Base-by-base conservation (phyloP, 2,888 invertebrate genomes). In the Andrena bucephala region DNA sequence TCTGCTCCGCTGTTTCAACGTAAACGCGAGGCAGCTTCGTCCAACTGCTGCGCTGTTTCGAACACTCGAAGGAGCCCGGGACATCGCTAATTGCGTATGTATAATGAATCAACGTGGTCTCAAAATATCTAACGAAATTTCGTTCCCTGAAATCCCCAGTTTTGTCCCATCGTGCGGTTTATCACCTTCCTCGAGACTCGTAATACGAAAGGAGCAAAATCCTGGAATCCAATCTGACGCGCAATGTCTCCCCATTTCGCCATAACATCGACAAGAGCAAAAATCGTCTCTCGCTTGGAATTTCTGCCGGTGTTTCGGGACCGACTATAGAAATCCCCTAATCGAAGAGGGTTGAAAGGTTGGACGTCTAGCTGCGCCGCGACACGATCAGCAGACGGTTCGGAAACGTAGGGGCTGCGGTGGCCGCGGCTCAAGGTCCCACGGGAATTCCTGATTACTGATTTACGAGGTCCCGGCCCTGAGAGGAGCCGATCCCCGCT, bases 361-460 rank as follows among this genome's bases (percentile, higher is more conserved):
- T 54, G 73, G 42, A 66, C 73, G 77, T 72, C 72, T 68, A 67
- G 67, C 59, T 27, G 73, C 36, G 57, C 33, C 69, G 76, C 71
- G 82, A 85, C 85, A 20, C 75, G 70, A 62, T 72, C 66, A 65
- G 68, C 81, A 74, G 80, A 70, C 82, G 67, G 73, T 80, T 75
- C 73, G 54, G 65, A 69, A 78, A 73, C 52, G 75, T 33, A 60
- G 71, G 27, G 80, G 57, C 77, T 79, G 67, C 60, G 82, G 76
- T 76, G 76, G 62, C 69, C 77, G 65, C 60, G 62, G 57, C 67
- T 52, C 68, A 42, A 62, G 57, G 66, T 76, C 88, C 84, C 85
- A 63, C 72, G 90, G 85, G 91, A 92, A 91, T 92, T 91, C 57
- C 90, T 91, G 92, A 93, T 93, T 92, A 93, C 91, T 91, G 92